Percentiles rank a stretch among this genome's conserved stretches.
Evolutionary conservation across 2,888 invertebrate genomes (phyloP).

Genomic region (Platycheirus rosarum): DNA sequence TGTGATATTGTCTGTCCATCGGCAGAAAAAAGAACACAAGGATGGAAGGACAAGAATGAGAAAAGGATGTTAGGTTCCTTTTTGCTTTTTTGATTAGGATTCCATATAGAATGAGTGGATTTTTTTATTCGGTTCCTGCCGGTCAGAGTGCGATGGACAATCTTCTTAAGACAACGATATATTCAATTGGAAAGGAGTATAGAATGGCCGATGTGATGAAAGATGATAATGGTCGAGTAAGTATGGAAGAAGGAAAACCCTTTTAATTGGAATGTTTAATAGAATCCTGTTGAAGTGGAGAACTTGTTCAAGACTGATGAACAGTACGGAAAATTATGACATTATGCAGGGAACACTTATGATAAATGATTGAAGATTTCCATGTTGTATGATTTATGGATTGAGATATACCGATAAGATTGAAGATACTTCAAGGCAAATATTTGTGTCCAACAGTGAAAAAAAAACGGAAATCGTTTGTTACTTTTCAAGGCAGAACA

Average conservation of each 20-base stretch:
- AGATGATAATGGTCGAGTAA: slow-evolving; percentile 5
- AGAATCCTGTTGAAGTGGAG: not conserved
- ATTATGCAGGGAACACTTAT: slow-evolving; percentile 31
- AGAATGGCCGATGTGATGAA: not conserved
- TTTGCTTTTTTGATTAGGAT: slow-evolving; percentile 34
- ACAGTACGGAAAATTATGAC: slow-evolving; percentile 46
- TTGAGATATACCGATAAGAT: slow-evolving; percentile 25
- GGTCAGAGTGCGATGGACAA: slow-evolving; percentile 32
- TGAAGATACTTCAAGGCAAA: not conserved
- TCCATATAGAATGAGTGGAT: slow-evolving; percentile 15
- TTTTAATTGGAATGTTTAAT: slow-evolving; percentile 52
- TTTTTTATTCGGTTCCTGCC: not conserved
- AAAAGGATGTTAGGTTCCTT: slow-evolving; percentile 42
- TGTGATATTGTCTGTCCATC: slow-evolving; percentile 54
- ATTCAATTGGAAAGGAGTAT: slow-evolving; percentile 44
- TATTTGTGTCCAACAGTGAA: not conserved
- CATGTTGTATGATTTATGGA: slow-evolving; percentile 29
- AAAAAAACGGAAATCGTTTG: not conserved
- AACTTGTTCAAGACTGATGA: slow-evolving; percentile 11
- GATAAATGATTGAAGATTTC: slow-evolving; percentile 35
- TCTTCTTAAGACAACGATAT: slow-evolving; percentile 42
- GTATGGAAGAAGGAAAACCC: slow-evolving; percentile 24
- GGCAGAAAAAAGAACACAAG: slow-evolving; percentile 4
- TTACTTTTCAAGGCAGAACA: not conserved
- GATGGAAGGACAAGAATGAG: slow-evolving; percentile 26